phyloP scores from a whole-genome alignment of 2,113 vertebrate genomes.

The Cololabis saira region DNA sequence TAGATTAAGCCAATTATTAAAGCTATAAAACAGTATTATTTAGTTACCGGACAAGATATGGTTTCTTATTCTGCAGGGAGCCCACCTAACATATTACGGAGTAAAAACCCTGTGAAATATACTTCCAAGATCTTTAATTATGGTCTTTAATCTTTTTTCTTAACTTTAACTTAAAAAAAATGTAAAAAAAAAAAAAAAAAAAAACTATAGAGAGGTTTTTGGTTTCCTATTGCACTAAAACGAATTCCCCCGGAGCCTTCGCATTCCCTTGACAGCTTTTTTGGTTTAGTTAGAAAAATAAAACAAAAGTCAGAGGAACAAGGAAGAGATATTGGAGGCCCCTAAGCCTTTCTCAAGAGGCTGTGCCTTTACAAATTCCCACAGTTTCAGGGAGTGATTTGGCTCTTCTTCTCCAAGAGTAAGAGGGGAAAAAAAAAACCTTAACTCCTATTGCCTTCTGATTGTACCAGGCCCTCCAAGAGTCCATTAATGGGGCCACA shows the following conservation, averaged over 20 bases:
- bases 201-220: slow-evolving; percentile 6
- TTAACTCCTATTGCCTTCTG: slow-evolving; percentile 45
- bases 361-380: slow-evolving; percentile 65
- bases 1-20: slow-evolving; percentile 28
- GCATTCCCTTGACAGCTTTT: slow-evolving; percentile 36
- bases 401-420: slow-evolving; percentile 49
- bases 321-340: slow-evolving; percentile 55
- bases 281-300: slow-evolving; percentile 55
- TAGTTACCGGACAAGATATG: slow-evolving; percentile 15
- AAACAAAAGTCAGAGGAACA: slow-evolving; percentile 58
- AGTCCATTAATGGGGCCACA: slow-evolving; percentile 67
- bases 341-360: slow-evolving; percentile 43
- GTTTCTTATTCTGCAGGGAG: neutral
- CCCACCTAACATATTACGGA: slow-evolving; percentile 3
- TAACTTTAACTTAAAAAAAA: slow-evolving; percentile 15
- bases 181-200: slow-evolving; percentile 22
- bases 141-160: slow-evolving; percentile 26
- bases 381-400: slow-evolving; percentile 62
- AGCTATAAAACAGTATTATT: slow-evolving; percentile 21
- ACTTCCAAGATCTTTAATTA: slow-evolving; percentile 21
- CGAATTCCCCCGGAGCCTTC: slow-evolving; percentile 32
- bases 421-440: slow-evolving; percentile 26
- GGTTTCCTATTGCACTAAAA: slow-evolving; percentile 32
- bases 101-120: slow-evolving; percentile 24
- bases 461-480: slow-evolving; percentile 43